Percentiles rank a stretch among this genome's conserved stretches.
Evolutionary conservation across 2,113 vertebrate species (phyloP).

Genomic region (Epinephelus lanceolatus): DNA sequence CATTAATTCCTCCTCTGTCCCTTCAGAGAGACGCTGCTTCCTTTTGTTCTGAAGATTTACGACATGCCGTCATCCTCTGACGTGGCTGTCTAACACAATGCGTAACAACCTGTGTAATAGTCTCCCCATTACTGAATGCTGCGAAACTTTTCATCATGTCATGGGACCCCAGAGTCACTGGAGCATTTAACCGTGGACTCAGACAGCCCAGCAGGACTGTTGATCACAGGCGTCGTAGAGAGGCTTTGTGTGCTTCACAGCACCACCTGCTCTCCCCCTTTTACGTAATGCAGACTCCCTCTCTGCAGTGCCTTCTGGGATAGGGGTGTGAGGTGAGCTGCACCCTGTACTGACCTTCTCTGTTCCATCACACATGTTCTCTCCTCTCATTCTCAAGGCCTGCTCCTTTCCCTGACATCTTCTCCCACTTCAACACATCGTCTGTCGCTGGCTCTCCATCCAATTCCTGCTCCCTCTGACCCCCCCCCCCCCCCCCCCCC

Average conservation of each 20-base stretch:
- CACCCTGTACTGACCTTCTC: conserved; percentile 60
- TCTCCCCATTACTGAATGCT: conserved; percentile 51
- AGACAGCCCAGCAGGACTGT: conserved; percentile 46
- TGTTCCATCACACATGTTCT: conserved; percentile 55
- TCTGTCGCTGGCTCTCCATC: conserved; percentile 49
- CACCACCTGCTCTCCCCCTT: conserved; percentile 58
- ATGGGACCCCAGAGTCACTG: conserved; percentile 51
- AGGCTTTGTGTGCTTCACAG: conserved; percentile 26
- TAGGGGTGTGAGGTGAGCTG: conserved; percentile 74
- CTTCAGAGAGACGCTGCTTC: conserved; percentile 50
- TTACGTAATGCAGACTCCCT: conserved; percentile 69
- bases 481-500: not conserved
- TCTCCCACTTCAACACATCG: conserved; percentile 66
- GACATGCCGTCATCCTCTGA: conserved; percentile 64
- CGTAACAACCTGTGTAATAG: conserved; percentile 56
- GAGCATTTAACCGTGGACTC: conserved; percentile 54
- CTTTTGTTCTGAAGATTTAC: conserved; percentile 60
- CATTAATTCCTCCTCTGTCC: conserved; percentile 33
- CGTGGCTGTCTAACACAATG: conserved; percentile 48
- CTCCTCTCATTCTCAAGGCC: conserved; percentile 38
- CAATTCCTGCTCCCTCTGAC: conserved; percentile 23
- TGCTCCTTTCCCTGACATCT: conserved; percentile 44
- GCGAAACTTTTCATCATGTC: conserved; percentile 64
- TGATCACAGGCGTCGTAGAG: conserved; percentile 35
- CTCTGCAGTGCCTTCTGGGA: conserved; percentile 61